These are phyloP conservation scores for Lucinisca nassula DNA, from an alignment of 2,888 invertebrate genomes.

Conservation along the genomic window DNA sequence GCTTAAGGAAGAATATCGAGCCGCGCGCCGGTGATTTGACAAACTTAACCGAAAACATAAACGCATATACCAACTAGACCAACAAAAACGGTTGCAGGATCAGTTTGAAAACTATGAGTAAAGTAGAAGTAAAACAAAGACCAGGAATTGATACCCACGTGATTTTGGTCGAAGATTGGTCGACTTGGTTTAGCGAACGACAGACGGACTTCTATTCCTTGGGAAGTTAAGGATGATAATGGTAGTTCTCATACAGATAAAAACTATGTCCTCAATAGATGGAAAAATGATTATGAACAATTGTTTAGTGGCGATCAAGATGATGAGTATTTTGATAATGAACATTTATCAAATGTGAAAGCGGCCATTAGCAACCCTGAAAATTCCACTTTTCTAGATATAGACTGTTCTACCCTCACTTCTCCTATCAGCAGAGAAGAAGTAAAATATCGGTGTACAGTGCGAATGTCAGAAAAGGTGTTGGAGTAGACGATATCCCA, in stretches of 20 bases:
- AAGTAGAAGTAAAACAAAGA: too few relatives aligned
- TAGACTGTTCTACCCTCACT: not conserved
- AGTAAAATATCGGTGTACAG: not conserved
- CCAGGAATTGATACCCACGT: not conserved
- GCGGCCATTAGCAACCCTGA: not conserved
- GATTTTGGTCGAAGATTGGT: constrained; percentile 1
- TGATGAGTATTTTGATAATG: not conserved
- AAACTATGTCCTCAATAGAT: not conserved
- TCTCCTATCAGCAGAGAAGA: constrained; percentile 10
- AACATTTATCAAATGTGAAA: not conserved
- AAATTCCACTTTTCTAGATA: not conserved
- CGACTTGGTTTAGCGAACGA: not conserved
- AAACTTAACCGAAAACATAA: constrained; percentile 11
- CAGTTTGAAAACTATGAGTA: constrained; percentile 1
- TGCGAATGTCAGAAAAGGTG: not conserved
- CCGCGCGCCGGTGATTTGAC: not conserved
- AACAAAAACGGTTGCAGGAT: not conserved
- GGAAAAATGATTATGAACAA: constrained; percentile 5
- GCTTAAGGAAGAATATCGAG: not conserved
- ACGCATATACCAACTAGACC: not conserved
- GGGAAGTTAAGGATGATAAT: not conserved
- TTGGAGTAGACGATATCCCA: not conserved
- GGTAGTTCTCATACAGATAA: not conserved
- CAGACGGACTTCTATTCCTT: not conserved
- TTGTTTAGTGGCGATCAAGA: not conserved